phyloP scores from a whole-genome alignment of 2,797 vertebrate species.

The Champsocephalus esox region DNA sequence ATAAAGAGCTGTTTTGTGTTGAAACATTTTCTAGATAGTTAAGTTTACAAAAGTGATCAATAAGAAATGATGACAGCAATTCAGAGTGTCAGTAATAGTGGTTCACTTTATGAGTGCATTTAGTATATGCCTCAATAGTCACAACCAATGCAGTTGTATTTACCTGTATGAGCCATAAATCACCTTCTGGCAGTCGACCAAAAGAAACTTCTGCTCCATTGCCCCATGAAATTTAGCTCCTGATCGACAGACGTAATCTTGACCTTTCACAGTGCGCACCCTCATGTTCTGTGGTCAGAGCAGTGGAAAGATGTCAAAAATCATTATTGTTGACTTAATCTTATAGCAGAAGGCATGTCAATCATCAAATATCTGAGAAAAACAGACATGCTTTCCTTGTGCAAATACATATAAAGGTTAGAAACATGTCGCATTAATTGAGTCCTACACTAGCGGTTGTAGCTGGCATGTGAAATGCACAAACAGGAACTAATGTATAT shows the following conservation, averaged over 20 bases:
- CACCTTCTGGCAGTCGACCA: constrained; percentile 93
- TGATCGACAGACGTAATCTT: constrained; percentile 93
- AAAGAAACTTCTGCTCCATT: constrained; percentile 95
- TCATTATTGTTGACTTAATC: constrained; percentile 5
- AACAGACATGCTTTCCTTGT: rapidly evolving
- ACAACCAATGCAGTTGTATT: constrained; percentile 42
- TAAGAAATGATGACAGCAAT: constrained; percentile 19
- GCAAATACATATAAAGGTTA: background rate
- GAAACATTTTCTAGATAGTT: background rate
- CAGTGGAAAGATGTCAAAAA: constrained; percentile 44
- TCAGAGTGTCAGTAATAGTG: constrained; percentile 10
- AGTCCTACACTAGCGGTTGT: background rate
- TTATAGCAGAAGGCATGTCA: constrained; percentile 15
- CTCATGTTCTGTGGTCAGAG: constrained; percentile 91
- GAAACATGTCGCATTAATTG: background rate
- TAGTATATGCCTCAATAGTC: constrained; percentile 11
- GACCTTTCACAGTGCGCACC: constrained; percentile 94
- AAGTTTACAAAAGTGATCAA: background rate
- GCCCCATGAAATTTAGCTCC: constrained; percentile 95
- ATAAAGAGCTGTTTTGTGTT: background rate
- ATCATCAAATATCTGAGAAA: constrained; percentile 3
- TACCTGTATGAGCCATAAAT: constrained; percentile 99
- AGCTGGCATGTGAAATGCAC: constrained; percentile 5
- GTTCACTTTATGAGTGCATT: constrained; percentile 23
- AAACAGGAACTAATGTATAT: constrained; percentile 3